A percentile compares a stretch with the other conserved stretches of the same genome.
Evolutionary conservation across 2,888 invertebrate genomes (phyloP).

Genomic region (Eristalinus aeneus): DNA sequence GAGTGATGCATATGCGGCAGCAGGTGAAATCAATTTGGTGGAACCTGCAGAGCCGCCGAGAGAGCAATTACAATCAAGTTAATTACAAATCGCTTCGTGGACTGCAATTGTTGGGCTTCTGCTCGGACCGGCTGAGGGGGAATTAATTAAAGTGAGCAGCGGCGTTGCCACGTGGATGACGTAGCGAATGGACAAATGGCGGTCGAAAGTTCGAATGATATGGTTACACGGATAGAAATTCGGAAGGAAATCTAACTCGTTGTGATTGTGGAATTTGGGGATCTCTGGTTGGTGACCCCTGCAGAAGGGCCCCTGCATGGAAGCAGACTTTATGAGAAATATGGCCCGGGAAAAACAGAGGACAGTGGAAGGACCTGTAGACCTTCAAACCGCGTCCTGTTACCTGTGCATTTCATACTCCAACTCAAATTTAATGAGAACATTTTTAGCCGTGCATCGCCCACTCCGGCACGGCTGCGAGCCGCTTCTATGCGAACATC

Average conservation of each 20-base stretch:
- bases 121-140: not conserved
- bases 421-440: not conserved
- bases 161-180: not conserved
- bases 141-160: constrained; percentile 53
- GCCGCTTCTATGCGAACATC: constrained; percentile 23
- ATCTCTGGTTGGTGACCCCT: too few relatives aligned
- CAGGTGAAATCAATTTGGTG: constrained; percentile 43
- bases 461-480: not conserved
- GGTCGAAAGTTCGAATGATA: not conserved
- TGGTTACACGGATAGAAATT: not conserved
- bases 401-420: too few relatives aligned
- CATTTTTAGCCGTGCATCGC: not conserved
- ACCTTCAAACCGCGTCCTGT: too few relatives aligned
- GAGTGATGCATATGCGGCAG: not conserved
- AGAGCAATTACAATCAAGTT: constrained; percentile 62
- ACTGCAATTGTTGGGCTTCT: constrained; percentile 27
- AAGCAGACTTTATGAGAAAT: too few relatives aligned
- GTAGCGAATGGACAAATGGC: not conserved
- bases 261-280: too few relatives aligned
- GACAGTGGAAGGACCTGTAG: too few relatives aligned
- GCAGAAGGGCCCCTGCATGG: too few relatives aligned
- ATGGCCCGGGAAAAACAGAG: too few relatives aligned
- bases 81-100: constrained; percentile 50
- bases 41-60: not conserved
- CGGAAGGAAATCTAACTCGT: too few relatives aligned